Evolutionary conservation across 2,113 vertebrate species (phyloP).

Genomic region (Nanorana parkeri): DNA sequence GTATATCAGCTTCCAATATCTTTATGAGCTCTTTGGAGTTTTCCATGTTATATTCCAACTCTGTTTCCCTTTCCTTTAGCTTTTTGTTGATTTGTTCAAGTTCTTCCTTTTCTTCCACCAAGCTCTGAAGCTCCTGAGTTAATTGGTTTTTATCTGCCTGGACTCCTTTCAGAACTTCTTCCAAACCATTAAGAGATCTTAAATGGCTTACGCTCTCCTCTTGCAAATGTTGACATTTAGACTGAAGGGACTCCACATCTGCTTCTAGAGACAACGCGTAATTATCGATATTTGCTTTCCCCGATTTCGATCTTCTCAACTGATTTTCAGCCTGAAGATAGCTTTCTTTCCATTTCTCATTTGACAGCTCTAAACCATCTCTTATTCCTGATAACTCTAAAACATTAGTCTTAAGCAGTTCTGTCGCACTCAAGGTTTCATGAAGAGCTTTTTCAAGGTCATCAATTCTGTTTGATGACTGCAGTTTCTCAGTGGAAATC

Average conservation of each 20-base stretch:
- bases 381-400: conserved; percentile 66
- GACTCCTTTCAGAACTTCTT: conserved; percentile 74
- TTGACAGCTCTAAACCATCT: conserved; percentile 68
- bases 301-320: conserved; percentile 70
- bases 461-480: conserved; percentile 58
- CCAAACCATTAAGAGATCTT: conserved; percentile 68
- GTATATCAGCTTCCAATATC: conserved; percentile 76
- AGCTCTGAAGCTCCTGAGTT: conserved; percentile 72
- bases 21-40: conserved; percentile 71
- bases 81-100: conserved; percentile 69
- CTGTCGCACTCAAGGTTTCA: conserved; percentile 66
- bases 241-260: conserved; percentile 73
- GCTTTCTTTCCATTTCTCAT: conserved; percentile 72
- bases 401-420: conserved; percentile 64
- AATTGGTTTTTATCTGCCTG: conserved; percentile 72
- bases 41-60: conserved; percentile 70
- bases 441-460: conserved; percentile 69
- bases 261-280: conserved; percentile 72
- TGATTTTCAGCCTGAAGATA: conserved; percentile 77
- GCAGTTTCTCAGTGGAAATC: conserved; percentile 64
- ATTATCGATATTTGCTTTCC: conserved; percentile 74
- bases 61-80: conserved; percentile 72
- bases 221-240: conserved; percentile 71
- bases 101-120: conserved; percentile 76
- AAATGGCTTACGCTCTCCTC: conserved; percentile 72